Percentiles rank a stretch among this genome's conserved stretches.
Evolutionary conservation across 1,140 invertebrate species (phyloP).

Genomic region (Drosophila athabasca): DNA sequence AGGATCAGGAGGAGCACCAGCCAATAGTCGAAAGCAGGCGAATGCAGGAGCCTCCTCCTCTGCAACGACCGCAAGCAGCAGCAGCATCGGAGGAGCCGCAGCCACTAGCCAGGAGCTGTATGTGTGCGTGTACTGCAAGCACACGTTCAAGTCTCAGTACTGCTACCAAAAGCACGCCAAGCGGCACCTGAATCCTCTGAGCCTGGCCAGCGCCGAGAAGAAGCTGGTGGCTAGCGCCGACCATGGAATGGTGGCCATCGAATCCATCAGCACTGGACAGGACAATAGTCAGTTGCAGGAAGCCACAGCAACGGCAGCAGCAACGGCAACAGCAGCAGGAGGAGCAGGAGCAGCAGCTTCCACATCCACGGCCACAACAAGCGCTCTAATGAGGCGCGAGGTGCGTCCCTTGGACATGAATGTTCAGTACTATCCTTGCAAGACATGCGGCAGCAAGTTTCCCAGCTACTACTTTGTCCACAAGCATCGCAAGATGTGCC

Average conservation of each 20-base stretch:
- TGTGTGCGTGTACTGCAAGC: constrained; percentile 90
- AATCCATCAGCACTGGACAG: constrained; percentile 15
- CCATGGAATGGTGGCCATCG: constrained; percentile 2
- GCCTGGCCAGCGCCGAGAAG: constrained; percentile 59
- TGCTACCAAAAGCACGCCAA: constrained; percentile 92
- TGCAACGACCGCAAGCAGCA: constrained; percentile 5
- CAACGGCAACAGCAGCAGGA: neutral
- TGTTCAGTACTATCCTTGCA: constrained; percentile 96
- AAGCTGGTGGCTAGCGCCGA: constrained; percentile 7
- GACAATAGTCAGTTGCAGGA: constrained; percentile 1
- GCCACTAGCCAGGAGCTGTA: constrained; percentile 85
- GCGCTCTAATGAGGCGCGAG: constrained; percentile 82
- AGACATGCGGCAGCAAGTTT: constrained; percentile 95
- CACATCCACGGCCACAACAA: constrained; percentile 1
- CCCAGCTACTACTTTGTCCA: constrained; percentile 97
- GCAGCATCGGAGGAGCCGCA: constrained; percentile 32
- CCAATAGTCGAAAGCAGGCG: neutral
- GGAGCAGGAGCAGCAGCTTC: constrained; percentile 22
- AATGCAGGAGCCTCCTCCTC: neutral
- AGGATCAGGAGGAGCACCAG: constrained; percentile 6
- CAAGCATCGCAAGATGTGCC: constrained; percentile 94
- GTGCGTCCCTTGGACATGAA: constrained; percentile 90
- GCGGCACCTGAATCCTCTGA: constrained; percentile 87
- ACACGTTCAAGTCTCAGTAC: constrained; percentile 92
- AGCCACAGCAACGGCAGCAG: neutral